Evolutionary conservation across 1,140 invertebrate species (phyloP).

Genomic region (Brevipalpus yothersi): DNA sequence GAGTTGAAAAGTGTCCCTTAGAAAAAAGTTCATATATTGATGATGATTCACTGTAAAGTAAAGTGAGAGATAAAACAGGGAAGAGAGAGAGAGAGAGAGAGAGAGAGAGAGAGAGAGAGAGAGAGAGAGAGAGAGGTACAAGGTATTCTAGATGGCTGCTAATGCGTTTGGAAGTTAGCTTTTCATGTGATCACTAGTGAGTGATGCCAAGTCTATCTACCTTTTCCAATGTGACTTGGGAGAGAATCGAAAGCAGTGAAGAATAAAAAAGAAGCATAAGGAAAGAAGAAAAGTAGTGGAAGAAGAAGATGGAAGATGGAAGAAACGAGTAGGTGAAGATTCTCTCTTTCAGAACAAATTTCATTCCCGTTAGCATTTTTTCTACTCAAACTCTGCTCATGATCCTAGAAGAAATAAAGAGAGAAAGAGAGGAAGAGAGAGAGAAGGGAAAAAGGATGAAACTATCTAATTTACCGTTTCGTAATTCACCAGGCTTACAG

Average conservation of each 20-base stretch:
- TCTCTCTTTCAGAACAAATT: background rate
- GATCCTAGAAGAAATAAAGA: background rate
- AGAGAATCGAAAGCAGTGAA: too few species aligned
- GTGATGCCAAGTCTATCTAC: too few species aligned
- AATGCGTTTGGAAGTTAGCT: background rate
- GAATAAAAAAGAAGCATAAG: too few species aligned
- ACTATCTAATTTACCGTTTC: constrained; percentile 1
- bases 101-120: background rate
- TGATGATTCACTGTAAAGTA: too few species aligned
- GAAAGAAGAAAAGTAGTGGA: background rate
- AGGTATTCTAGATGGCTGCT: background rate
- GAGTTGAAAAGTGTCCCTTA: too few species aligned
- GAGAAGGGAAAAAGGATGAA: background rate
- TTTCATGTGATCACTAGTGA: too few species aligned
- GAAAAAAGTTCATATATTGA: too few species aligned
- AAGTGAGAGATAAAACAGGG: too few species aligned
- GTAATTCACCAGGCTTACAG: constrained; percentile 8
- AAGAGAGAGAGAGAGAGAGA: background rate
- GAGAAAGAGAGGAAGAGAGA: background rate
- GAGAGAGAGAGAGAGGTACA: background rate
- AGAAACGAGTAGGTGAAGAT: background rate
- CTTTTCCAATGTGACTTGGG: too few species aligned
- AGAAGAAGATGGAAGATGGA: background rate
- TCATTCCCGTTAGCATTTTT: background rate
- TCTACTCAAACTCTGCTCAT: background rate